Evolutionary conservation across 2,797 vertebrate species (phyloP).

Genomic region (Momotus momota): DNA sequence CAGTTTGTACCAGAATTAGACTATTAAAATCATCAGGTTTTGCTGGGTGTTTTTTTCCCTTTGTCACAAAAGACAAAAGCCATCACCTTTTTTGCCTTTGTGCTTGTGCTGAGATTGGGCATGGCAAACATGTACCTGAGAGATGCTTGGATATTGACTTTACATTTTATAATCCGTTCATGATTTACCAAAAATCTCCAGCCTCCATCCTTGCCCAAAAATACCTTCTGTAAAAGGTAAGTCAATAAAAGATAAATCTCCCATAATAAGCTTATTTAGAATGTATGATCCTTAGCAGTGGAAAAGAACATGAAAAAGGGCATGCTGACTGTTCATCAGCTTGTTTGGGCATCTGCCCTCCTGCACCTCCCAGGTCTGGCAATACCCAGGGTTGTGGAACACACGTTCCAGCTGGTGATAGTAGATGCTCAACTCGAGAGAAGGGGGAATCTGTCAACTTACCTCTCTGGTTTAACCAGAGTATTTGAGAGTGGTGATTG

Average conservation of each 20-base stretch:
- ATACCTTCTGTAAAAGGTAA: neutral
- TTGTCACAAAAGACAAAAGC: neutral
- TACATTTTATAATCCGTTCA: neutral
- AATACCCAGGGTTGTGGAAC: neutral
- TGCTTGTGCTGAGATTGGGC: neutral
- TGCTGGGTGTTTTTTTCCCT: rapidly evolving
- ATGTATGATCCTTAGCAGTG: neutral
- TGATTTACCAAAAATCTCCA: neutral
- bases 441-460: neutral
- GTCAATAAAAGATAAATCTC: neutral
- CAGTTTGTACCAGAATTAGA: neutral
- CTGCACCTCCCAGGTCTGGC: neutral
- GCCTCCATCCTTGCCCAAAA: neutral
- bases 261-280: neutral
- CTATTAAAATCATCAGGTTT: neutral
- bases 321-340: neutral
- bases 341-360: neutral
- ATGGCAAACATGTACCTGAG: neutral
- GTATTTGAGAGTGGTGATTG: neutral
- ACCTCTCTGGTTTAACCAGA: neutral
- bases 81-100: neutral
- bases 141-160: neutral
- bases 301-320: neutral
- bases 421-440: neutral
- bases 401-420: neutral